phyloP scores from a whole-genome alignment of 2,113 vertebrate genomes.

The Cricetomys ansorgei region DNA sequence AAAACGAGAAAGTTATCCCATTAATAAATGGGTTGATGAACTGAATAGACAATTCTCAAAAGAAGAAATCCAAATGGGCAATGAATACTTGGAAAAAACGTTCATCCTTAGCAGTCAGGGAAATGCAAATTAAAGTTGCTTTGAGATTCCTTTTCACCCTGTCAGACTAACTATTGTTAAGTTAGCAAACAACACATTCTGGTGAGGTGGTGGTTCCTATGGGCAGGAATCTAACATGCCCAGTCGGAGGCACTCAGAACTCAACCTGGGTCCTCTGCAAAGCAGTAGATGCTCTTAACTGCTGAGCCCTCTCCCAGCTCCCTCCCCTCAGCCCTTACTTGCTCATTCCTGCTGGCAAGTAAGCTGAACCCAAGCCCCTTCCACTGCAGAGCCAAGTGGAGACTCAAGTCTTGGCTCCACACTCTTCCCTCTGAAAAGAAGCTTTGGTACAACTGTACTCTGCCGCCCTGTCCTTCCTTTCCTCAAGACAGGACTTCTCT shows the following conservation, averaged over 20 bases:
- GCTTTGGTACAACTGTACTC: neutral
- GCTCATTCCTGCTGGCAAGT: neutral
- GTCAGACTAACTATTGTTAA: neutral
- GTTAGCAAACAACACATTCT: neutral
- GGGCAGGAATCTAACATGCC: neutral
- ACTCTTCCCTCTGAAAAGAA: neutral
- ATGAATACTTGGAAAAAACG: neutral
- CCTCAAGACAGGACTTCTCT: neutral
- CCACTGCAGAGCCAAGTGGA: neutral
- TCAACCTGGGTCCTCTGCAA: neutral
- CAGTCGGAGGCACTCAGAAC: neutral
- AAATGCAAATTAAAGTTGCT: neutral
- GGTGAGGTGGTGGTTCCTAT: neutral
- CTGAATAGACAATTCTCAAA: neutral
- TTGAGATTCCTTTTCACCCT: neutral
- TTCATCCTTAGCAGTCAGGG: neutral
- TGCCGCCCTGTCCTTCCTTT: neutral
- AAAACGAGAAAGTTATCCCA: neutral
- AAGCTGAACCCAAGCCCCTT: neutral
- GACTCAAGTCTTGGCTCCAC: neutral
- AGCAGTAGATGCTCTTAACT: neutral
- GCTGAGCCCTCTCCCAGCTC: neutral
- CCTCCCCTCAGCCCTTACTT: neutral
- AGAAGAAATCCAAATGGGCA: neutral
- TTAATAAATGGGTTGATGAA: neutral